phyloP scores from a whole-genome alignment of 1,140 invertebrate species.

The Aleiodes sp. region DNA sequence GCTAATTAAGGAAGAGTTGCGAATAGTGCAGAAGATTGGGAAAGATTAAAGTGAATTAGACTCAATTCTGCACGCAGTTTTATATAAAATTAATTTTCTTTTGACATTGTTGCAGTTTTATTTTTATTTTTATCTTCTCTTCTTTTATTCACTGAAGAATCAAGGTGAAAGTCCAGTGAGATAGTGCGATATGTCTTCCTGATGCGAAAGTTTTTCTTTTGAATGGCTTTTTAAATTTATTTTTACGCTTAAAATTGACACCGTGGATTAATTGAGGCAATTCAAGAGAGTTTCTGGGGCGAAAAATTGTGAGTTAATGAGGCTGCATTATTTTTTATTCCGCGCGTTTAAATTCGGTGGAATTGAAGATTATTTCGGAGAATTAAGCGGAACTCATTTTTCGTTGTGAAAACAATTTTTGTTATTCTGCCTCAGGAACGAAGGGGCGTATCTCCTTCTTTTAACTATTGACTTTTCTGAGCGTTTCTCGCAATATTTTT shows the following conservation, averaged over 20 bases:
- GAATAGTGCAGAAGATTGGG: neutral
- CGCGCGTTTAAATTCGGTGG: neutral
- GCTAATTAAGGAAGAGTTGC: slow-evolving; percentile 19
- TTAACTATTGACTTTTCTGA: too few species aligned
- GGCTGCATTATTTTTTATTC: neutral
- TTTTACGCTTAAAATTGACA: slow-evolving; percentile 14
- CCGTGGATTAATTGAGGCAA: neutral
- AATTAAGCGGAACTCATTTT: too few species aligned
- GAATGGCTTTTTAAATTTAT: neutral
- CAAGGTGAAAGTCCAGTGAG: slow-evolving; percentile 22
- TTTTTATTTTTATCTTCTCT: neutral
- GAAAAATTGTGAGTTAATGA: neutral
- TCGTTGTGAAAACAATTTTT: too few species aligned
- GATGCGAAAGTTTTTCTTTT: slow-evolving; percentile 5
- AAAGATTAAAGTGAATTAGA: neutral
- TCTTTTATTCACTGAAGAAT: too few species aligned
- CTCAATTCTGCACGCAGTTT: neutral
- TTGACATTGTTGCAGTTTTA: neutral
- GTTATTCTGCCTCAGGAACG: too few species aligned
- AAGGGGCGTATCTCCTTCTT: too few species aligned
- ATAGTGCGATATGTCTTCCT: neutral
- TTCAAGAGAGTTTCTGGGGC: slow-evolving; percentile 3
- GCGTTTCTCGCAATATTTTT: too few species aligned
- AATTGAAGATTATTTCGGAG: neutral
- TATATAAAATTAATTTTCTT: slow-evolving; percentile 19